Percentiles rank a stretch among this genome's conserved stretches.
These are phyloP conservation scores for Thyatira batis DNA, from an alignment of 2,888 invertebrate genomes.

Conservation along the genomic window DNA sequence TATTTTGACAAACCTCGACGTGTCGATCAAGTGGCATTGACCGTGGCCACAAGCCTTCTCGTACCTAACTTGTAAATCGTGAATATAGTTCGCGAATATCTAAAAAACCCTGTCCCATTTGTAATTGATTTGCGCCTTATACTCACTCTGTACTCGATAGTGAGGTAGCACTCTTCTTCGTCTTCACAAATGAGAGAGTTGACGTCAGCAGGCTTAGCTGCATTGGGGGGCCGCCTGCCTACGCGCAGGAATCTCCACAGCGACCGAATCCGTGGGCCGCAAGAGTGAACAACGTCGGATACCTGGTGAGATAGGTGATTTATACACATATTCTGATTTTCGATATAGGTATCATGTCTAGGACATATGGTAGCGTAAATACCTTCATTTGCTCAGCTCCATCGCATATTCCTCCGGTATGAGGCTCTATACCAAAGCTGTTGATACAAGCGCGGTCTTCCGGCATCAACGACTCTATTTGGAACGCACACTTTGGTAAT, in stretches of 20 bases:
- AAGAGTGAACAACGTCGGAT: slow-evolving; percentile 59
- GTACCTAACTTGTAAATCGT: too few relatives aligned
- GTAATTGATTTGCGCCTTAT: too few relatives aligned
- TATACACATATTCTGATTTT: too few relatives aligned
- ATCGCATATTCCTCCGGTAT: slow-evolving; percentile 52
- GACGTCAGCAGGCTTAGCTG: slow-evolving; percentile 70
- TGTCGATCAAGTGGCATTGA: too few relatives aligned
- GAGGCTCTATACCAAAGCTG: slow-evolving; percentile 66
- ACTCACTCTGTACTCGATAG: slow-evolving; percentile 71
- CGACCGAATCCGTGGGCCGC: slow-evolving; percentile 71
- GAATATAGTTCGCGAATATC: too few relatives aligned
- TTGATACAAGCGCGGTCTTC: slow-evolving; percentile 73
- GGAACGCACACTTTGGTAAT: slow-evolving; percentile 69
- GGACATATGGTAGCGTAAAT: slow-evolving; percentile 4
- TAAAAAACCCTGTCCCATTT: too few relatives aligned
- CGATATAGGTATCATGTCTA: too few relatives aligned
- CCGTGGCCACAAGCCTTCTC: too few relatives aligned
- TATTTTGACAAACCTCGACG: too few relatives aligned
- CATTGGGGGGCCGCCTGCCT: slow-evolving; percentile 56
- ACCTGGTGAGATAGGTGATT: slow-evolving; percentile 43
- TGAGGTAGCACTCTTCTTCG: slow-evolving; percentile 71
- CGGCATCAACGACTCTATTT: slow-evolving; percentile 68
- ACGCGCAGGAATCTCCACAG: slow-evolving; percentile 72
- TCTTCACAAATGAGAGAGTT: slow-evolving; percentile 75
- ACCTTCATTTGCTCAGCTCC: slow-evolving; percentile 78